Evolutionary conservation across 53 echinoderm and acorn worm species (phyloP), one percentile per base, ranked within the genome.

Genomic region (Astropecten irregularis): DNA sequence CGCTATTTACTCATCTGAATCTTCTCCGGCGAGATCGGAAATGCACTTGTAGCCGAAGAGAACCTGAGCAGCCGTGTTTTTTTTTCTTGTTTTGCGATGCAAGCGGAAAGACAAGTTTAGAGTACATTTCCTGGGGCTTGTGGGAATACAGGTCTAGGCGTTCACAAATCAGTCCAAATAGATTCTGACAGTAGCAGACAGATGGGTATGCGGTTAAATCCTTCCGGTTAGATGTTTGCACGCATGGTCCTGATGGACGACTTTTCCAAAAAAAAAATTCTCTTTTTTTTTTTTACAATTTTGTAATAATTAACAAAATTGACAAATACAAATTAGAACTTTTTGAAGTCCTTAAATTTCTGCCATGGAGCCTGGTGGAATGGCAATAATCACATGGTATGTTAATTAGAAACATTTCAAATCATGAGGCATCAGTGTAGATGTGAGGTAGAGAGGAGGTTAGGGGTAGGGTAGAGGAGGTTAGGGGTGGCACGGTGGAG

Each of bases 81-180:
- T 46, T 46, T 9, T 4, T 10, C 22, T n/a, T 37, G 65, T 36
- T 44, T 46, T 32, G 68, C 44, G 68, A 60, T 59, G 32, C 2
- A 61, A 19, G 50, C 47, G 79, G 79, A 77, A 62, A 46, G 48
- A 60, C 22, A 28, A 61, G 79, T 22, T 79, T 62, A 79, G 14
- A 58, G 44, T 46, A 79, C 60, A 46, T 79, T 79, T 79, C 79
- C 79, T 44, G 79, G 32, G 48, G 76, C 35, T 57, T 61, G 22
- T 11, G 0, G 33, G 53, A n/a, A 66, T 66, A n/a, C 36, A 21
- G n/a, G 38, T 34, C 19, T 40, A 40, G 20, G 36, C 40, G n/a
- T 34, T 40, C 42, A 8, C 42, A 8, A 8, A 11, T 42, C 42
- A 42, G 42, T 8, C 42, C 42, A 31, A 46, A 61, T 79, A 48